Base-by-base conservation (phyloP, 2,797 vertebrate species). In the Vespertilio murinus region DNA sequence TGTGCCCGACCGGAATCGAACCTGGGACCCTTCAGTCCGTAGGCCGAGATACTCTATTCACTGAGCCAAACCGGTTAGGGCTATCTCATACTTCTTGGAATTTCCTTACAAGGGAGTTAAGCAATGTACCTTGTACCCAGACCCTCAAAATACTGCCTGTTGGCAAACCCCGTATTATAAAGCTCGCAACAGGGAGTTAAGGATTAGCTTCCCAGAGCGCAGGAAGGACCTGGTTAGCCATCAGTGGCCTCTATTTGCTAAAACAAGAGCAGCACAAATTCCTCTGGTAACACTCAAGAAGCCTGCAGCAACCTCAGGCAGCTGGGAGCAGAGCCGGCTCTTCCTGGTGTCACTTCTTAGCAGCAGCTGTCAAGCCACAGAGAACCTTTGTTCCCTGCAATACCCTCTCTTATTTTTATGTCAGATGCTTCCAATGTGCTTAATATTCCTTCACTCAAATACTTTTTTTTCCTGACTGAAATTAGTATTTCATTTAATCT, bases 281-380 rank as follows among this genome's bases (percentile, higher is more conserved):
- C 95, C 94, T 96, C 78, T 81, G 73, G 90, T 87, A 93, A 96
- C 92, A 90, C 81, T 82, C 56, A 95, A 96, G 93, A 91, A 92
- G 81, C 45, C 64, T 20, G 42, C 59, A 40, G 92, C 74, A n/a
- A 92, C 88, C 56, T 80, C 59, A 35, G 91, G 95, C 97, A 97
- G 96, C 97, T 97, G 97, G 65, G 80, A 35, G 79, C 94, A 67
- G 77, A 79, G 90, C 59, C 25, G 64, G 71, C 35, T 90, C 94
- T 67, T 92, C 88, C 89, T 92, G 45, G 40, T 80, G 78, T 86
- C 65, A 81, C 91, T 96, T 85, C 89, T 92, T 67, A 87, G 91
- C 77, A 93, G 95, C 97, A 97, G 97, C 97, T 97, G 97, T 88
- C 95, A 93, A 74, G 77, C 82, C 93, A 97, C 95, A 97, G 94